Conservation (phyloP, 2,797 vertebrate species). For the Semotilus atromaculatus region DNA sequence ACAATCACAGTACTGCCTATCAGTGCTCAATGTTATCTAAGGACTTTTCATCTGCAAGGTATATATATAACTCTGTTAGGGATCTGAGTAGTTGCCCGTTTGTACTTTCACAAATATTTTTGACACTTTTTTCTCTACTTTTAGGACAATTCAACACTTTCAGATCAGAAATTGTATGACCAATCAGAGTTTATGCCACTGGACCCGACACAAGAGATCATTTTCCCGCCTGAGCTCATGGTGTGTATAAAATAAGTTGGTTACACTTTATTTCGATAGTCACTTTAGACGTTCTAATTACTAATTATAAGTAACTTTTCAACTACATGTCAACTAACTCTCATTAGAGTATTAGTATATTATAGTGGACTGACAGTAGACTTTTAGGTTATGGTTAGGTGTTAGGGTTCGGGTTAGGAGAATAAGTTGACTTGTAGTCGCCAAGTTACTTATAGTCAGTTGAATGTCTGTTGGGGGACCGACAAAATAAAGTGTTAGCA, state of each 20-base stretch:
- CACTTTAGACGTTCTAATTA: too few relatives aligned
- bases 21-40: neutral
- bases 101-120: neutral
- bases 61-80: neutral
- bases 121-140: conserved; percentile 24
- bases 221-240: conserved; percentile 93
- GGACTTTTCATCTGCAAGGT: neutral
- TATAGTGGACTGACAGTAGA: too few relatives aligned
- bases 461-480: too few relatives aligned
- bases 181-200: conserved; percentile 84
- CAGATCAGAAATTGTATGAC: conserved; percentile 75
- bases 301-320: too few relatives aligned
- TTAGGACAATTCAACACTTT: conserved; percentile 50
- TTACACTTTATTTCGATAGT: too few relatives aligned
- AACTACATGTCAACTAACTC: too few relatives aligned
- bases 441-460: too few relatives aligned
- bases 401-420: too few relatives aligned
- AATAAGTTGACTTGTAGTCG: too few relatives aligned
- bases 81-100: neutral
- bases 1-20: neutral
- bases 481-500: too few relatives aligned
- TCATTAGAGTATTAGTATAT: too few relatives aligned
- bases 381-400: too few relatives aligned
- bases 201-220: conserved; percentile 93
- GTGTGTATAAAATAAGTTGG: conserved; percentile 69